Conservation (phyloP, 1,140 invertebrate species). For the Macrobrachium rosenbergii region DNA sequence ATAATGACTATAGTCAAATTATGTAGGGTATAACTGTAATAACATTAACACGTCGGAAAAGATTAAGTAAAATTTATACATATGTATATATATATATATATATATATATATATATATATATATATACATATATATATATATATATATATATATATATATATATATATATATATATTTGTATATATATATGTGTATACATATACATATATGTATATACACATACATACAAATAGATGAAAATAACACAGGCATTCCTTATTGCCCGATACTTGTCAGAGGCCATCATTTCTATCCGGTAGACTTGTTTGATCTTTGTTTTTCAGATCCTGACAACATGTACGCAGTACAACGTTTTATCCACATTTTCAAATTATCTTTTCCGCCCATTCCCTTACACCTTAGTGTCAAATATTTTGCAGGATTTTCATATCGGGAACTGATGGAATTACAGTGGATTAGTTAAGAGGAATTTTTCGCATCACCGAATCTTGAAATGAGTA, state of each 20-base stretch:
- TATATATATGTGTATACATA: neutral
- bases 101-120: slow-evolving; percentile 22
- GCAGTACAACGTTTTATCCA: no score
- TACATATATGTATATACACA: neutral
- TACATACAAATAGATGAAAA: neutral
- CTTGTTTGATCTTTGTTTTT: neutral
- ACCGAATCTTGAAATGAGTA: no score
- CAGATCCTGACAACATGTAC: no score
- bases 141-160: neutral
- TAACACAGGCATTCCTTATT: neutral
- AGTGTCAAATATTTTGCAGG: no score
- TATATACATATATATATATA: slow-evolving; percentile 3
- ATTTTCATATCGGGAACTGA: no score
- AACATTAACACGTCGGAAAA: no score
- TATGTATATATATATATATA: slow-evolving; percentile 18
- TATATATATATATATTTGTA: neutral
- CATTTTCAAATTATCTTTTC: no score
- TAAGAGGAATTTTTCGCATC: no score
- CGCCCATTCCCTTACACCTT: no score
- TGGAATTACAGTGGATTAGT: no score
- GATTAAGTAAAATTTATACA: neutral
- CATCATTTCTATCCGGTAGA: neutral
- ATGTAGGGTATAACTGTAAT: no score
- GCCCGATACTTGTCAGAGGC: neutral
- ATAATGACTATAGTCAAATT: no score